A percentile compares a stretch with the other conserved stretches of the same genome.
Evolutionary conservation across 2,113 vertebrate species (phyloP).

Genomic region (Seriola dumerili): DNA sequence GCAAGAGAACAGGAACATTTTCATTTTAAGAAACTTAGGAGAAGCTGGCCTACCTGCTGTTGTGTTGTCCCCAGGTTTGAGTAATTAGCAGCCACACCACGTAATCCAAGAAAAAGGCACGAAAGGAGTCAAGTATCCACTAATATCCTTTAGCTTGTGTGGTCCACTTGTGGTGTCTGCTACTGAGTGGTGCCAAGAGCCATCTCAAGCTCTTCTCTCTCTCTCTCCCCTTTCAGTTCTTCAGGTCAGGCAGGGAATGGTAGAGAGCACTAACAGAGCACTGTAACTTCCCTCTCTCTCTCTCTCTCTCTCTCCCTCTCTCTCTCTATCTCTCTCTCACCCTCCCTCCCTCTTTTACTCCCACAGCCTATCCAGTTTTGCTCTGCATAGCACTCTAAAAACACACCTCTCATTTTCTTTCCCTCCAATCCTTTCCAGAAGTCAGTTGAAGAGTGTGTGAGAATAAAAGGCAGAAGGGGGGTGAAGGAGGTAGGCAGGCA

Average conservation of each 20-base stretch:
- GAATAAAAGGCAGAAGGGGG: slow-evolving; percentile 43
- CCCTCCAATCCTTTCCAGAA: slow-evolving; percentile 50
- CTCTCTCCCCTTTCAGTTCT: slow-evolving; percentile 37
- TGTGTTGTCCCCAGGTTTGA: slow-evolving; percentile 56
- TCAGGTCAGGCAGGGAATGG: slow-evolving; percentile 73
- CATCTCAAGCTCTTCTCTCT: slow-evolving; percentile 59
- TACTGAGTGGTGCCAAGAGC: slow-evolving; percentile 60
- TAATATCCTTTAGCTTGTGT: slow-evolving; percentile 54
- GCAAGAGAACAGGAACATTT: neutral
- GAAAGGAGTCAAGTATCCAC: slow-evolving; percentile 36
- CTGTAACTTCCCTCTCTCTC: slow-evolving; percentile 66
- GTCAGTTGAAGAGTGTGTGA: slow-evolving; percentile 65
- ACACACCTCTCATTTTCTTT: slow-evolving; percentile 69
- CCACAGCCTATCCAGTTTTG: slow-evolving; percentile 66
- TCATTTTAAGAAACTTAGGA: neutral
- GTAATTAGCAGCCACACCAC: slow-evolving; percentile 19
- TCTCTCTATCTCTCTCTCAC: slow-evolving; percentile 25
- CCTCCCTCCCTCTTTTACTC: slow-evolving; percentile 47
- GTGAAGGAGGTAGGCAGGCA: slow-evolving; percentile 16
- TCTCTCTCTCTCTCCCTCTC: slow-evolving; percentile 35
- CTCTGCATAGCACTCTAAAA: slow-evolving; percentile 48
- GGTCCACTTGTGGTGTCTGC: slow-evolving; percentile 57
- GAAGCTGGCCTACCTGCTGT: slow-evolving; percentile 61
- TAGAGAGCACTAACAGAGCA: slow-evolving; percentile 62
- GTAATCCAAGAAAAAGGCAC: slow-evolving; percentile 57